Base-by-base conservation (phyloP, 2,797 vertebrate species). In the Choloepus didactylus region DNA sequence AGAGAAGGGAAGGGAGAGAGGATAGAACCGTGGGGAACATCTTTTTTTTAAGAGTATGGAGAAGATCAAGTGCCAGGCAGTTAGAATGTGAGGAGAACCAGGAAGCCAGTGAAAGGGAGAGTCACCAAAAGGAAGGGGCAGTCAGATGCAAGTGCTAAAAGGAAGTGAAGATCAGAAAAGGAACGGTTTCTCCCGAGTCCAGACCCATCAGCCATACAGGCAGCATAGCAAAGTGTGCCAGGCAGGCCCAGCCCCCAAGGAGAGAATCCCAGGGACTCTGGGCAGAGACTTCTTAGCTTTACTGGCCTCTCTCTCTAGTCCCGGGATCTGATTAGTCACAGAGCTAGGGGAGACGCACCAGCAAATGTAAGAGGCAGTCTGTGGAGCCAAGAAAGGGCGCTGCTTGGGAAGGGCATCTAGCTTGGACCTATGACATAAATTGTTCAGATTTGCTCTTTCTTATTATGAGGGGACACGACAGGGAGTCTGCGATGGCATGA, bases 81-180 rank as follows among this genome's bases (percentile, higher is more conserved):
- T 94, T 38, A 88, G 56, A 89, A 81, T 81, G 51, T 44, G n/a
- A 92, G 38, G 62, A 82, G 60, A 92, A 80, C 41, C 70, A 94
- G 79, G 79, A 90, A 92, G 69, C 35, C 54, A 75, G 46, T 14
- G 56, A 77, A 92, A 21, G 6, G 38, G 19, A 77, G 31, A 75
- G n/a, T 46, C 86, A 49, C 82, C 21, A 94, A 72, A 91, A 76
- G 46, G 31, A 64, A 77, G 8, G 8, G 35, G 2, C 21, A 69
- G 23, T 90, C 18, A 56, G 25, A 51, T 23, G 2, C 44, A 49
- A 87, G 41, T 19, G 9, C 75, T 46, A 27, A 44, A 93, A 64
- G 72, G 60, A 82, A 88, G 64, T 54, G 9, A 86, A 93, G 44
- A 51, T n/a, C 90, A 76, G 79, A 89, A 83, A 59, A 41, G 64